Evolutionary conservation across 2,797 vertebrate species (phyloP), one percentile per base, ranked within the genome.

Genomic region (Euthynnus affinis): DNA sequence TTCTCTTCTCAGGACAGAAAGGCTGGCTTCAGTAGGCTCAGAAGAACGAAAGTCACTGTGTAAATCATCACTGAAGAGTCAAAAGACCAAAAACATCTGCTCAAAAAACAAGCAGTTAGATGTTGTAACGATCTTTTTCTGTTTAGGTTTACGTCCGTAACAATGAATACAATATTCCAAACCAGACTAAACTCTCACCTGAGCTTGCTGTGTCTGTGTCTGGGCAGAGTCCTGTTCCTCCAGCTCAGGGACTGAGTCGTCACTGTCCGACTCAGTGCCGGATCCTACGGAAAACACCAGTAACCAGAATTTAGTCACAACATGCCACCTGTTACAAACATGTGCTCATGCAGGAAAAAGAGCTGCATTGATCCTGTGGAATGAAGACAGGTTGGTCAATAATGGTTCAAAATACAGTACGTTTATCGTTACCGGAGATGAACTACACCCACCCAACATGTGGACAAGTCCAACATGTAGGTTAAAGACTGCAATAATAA

Each of bases 141-240:
- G 3, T 58, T 29, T 67, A 17, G 51, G 32, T 29, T 66, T 1
- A 64, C 29, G n/a, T 62, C 5, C 3, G 6, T 48, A 27, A 12
- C 2, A 59, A 20, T 4, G 0, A 55, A 63, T 3, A 56, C 6
- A 63, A 66, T 18, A 56, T 55, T 32, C 0, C 44, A 64, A 22
- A 66, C 18, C 17, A 72, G 49, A 46, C 17, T 40, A 6, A 42
- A 78, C 22, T 53, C 88, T 75, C 76, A 99, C 98, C 96, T 99
- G 98, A 53, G 98, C 98, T 92, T 99, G 98, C 82, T 99, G 98
- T n/a, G 98, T 98, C 34, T 98, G 96, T 87, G 97, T 95, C 92
- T 99, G 98, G 59, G 98, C 96, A 86, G 98, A 98, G 92, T 99
- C 98, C 83, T 98, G 97, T 89, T 99, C 98, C 90, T 99, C 97